Evolutionary conservation across 2,888 invertebrate species (phyloP).

Genomic region (Pseudoips prasinana): DNA sequence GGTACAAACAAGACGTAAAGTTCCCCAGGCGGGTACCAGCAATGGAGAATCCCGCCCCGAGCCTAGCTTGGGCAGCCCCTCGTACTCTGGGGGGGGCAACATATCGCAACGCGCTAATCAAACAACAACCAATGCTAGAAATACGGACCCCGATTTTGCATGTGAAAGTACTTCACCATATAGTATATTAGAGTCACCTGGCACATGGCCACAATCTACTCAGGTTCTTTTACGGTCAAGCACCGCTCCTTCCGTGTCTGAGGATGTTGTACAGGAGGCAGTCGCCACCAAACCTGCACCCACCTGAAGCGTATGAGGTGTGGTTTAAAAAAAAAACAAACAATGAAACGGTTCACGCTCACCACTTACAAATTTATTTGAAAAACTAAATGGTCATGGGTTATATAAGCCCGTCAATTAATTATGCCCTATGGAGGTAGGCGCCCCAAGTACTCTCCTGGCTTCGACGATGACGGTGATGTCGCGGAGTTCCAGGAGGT

Average conservation of each 20-base stretch:
- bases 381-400: no score
- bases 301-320: no score
- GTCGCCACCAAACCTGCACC: not conserved
- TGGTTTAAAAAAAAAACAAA: no score
- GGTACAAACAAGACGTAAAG: not conserved
- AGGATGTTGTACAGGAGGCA: not conserved
- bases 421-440: no score
- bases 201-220: not conserved
- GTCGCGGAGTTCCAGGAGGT: no score
- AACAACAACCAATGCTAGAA: not conserved
- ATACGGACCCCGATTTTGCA: not conserved
- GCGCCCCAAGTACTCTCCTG: no score
- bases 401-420: no score
- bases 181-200: not conserved
- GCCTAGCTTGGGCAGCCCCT: not conserved
- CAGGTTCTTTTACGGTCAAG: no score
- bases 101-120: not conserved
- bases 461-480: no score
- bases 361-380: no score
- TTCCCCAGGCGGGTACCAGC: not conserved
- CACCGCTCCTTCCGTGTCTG: not conserved
- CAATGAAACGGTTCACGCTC: no score
- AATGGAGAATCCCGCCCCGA: not conserved
- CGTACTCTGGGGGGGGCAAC: not conserved
- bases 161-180: not conserved